Base-by-base conservation (phyloP, 2,888 invertebrate genomes). In the Ornithoptera alexandrae region DNA sequence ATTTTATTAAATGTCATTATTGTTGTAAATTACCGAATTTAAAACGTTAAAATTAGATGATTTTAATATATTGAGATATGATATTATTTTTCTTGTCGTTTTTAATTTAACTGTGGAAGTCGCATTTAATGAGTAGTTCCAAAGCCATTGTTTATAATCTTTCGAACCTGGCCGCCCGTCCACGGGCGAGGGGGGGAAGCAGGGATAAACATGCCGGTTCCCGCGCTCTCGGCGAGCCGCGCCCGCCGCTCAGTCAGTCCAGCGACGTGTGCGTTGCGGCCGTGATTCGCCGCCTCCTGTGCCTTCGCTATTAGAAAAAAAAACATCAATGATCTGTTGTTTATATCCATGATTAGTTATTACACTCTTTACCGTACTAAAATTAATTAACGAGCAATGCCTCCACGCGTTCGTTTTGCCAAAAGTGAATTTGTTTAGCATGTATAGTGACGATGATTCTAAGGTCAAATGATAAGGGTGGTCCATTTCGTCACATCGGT, bases 381-480 rank as follows among this genome's bases (percentile, higher is more conserved):
- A 22, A 5, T 22, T 58, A 22, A 57, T 50, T 50, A 18, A 53
- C n/a, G 30, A 67, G 53, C 58, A 66, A 71, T 72, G 65, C 63
- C 56, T 62, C 59, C 12, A 53, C 65, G 58, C 60, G 56, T 65
- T 69, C 53, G 67, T 70, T 63, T 56, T 64, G 53, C 64, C 67
- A 70, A 72, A 74, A 64, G 65, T 59, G 64, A 65, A 60, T 46
- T 74, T 72, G 74, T 78, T 76, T 77, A 77, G 74, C 75, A 83
- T 83, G 84, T 77, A 81, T 77, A 74, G 79, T 80, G 81, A 90
- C 83, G 80, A 91, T 91, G 91, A 82, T 85, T 85, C 80, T 84
- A 84, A 87, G 80, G 80, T 86, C 78, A 83, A 86, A 84, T 83
- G 83, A 72, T 85, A 87, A 81, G 86, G 85, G 90, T 90, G 88